Percentiles rank a stretch among this genome's conserved stretches.
Conservation (phyloP, 2,797 vertebrate genomes). For the Pipistrellus pipistrellus region DNA sequence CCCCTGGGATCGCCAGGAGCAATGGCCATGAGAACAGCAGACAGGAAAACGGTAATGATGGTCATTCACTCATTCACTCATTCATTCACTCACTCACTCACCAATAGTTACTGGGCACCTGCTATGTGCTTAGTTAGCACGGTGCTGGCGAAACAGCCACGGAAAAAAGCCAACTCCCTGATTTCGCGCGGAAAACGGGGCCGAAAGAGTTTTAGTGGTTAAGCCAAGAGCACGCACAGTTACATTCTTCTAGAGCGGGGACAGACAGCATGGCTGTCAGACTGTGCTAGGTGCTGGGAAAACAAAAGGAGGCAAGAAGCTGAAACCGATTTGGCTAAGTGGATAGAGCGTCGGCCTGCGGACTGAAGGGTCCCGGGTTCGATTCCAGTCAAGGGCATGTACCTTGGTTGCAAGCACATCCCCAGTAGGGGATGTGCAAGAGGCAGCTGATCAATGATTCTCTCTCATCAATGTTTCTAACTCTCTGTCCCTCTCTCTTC, state of each 20-base stretch:
- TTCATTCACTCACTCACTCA: not conserved
- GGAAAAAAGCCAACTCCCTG: not conserved
- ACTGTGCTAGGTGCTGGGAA: not conserved
- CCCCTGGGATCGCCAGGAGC: not conserved
- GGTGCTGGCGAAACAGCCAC: not conserved
- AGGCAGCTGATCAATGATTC: too few species aligned
- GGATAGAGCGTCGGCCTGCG: too few species aligned
- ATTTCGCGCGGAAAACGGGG: not conserved
- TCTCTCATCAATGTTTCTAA: too few species aligned
- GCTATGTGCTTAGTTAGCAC: not conserved
- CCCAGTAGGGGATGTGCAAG: too few species aligned
- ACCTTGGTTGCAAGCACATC: too few species aligned
- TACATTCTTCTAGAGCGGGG: not conserved
- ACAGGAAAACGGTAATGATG: not conserved
- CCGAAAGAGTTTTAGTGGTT: not conserved
- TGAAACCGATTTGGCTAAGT: too few species aligned
- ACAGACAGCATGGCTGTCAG: not conserved
- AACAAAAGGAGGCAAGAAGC: slow-evolving; percentile 7
- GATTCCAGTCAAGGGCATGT: too few species aligned
- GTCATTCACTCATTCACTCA: not conserved
- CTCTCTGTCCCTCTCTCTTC: too few species aligned
- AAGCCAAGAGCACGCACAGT: not conserved
- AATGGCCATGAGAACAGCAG: not conserved
- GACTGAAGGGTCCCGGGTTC: too few species aligned
- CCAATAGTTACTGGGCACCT: not conserved